Base-by-base conservation (phyloP, 2,113 vertebrate genomes). In the Clinocottus analis region DNA sequence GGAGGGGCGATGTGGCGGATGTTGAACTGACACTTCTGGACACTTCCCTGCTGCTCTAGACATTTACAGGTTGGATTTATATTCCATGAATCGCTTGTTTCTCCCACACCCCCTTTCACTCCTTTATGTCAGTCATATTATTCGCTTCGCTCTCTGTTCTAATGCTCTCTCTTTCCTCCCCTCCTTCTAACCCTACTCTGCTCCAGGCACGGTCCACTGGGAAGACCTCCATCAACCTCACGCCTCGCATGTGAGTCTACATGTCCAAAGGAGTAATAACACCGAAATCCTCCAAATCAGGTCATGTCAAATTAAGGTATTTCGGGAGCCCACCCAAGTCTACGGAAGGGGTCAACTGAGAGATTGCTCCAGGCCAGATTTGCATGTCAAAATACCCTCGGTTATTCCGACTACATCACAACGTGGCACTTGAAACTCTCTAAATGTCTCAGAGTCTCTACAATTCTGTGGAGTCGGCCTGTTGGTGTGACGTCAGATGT, bases 231-330 rank as follows among this genome's bases (percentile, higher is more conserved):
- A 82, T 90, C 90, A 84, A 83, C 87, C 87, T 91, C 83, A 89
- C 80, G 83, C 90, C 81, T 89, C 80, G 16, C 87, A 84, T 92
- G 86, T 90, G 86, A 90, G 91, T 91, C 88, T 87, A 91, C 88
- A 89, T 56, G 69, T 91, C 88, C 79, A 19, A 86, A 82, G 85
- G 71, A 92, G 83, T 67, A 91, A 92, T 89, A 94, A 91, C 78
- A 90, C 68, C 72, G 86, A 89, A 90, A 93, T 91, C 88, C 88
- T 86, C 85, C 90, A 90, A 92, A 94, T 92, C 91, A 90, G 91
- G 85, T 92, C 89, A 89, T 77, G 87, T 93, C 92, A 92, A 92
- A 92, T 92, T 93, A 91, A 88, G 88, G 85, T 89, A 85, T 93
- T 93, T 89, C 76, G 45, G 89, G 86, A 92, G 87, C 80, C 90